Conservation (phyloP, 2,888 invertebrate species). For the Agrypnus murinus region DNA sequence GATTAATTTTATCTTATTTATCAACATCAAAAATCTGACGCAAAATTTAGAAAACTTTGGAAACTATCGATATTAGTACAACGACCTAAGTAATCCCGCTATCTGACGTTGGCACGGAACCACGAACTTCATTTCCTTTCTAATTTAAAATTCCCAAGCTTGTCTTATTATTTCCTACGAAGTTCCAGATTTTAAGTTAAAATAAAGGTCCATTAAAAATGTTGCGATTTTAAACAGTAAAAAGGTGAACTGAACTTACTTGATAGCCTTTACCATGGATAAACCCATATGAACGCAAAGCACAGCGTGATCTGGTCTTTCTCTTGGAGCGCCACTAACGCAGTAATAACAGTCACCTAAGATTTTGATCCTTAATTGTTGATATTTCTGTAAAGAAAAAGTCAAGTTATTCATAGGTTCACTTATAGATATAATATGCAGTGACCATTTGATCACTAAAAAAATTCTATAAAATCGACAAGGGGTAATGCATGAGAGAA, state of each 20-base stretch:
- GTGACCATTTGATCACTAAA: too few relatives aligned
- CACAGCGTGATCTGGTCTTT: slow-evolving; percentile 92
- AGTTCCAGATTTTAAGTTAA: neutral
- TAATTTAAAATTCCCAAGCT: neutral
- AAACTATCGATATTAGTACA: neutral
- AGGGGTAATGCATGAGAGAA: too few relatives aligned
- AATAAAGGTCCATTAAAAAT: neutral
- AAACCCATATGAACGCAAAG: slow-evolving; percentile 96
- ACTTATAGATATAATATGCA: too few relatives aligned
- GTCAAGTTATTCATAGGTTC: too few relatives aligned
- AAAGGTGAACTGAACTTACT: slow-evolving; percentile 76
- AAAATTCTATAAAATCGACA: too few relatives aligned
- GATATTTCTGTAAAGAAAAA: slow-evolving; percentile 83
- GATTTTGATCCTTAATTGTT: slow-evolving; percentile 95
- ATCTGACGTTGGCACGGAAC: neutral
- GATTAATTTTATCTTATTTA: too few relatives aligned
- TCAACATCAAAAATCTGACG: too few relatives aligned
- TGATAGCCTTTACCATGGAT: slow-evolving; percentile 97
- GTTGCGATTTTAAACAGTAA: neutral
- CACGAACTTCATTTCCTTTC: neutral
- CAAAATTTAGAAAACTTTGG: neutral
- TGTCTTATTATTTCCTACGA: neutral
- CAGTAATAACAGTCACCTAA: slow-evolving; percentile 98
- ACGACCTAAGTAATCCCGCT: neutral
- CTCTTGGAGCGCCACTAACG: slow-evolving; percentile 94